Evolutionary conservation across 2,113 vertebrate species (phyloP), one percentile per base, ranked within the genome.

Genomic region (Microtus montanus): DNA sequence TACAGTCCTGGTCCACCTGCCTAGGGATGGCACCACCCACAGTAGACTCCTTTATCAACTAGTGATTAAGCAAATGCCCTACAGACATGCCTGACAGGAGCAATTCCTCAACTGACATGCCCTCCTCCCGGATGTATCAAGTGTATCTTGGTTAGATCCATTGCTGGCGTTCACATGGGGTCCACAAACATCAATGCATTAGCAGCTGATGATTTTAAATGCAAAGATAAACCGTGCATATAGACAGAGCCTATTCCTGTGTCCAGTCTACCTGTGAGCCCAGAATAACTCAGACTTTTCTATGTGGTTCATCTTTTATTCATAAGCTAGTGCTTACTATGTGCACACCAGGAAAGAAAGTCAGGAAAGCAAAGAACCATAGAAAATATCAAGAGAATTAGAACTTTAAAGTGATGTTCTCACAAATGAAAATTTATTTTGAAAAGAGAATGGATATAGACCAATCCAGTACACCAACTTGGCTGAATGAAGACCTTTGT

Each of bases 271-370:
- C 38, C 64, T 61, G 44, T 70, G 33, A 93, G 61, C 41, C 30
- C 52, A 92, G 35, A 20, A 35, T 52, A 90, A 3, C 68, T 87
- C 49, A 87, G 58, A n/a, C 66, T 54, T 77, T 87, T 93, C 71
- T 86, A 15, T 44, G 35, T 41, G 84, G 70, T 41, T 97, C 52
- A 97, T 96, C 61, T 94, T 47, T 97, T 97, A 97, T 95, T 97
- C 52, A 97, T 93, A 92, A 90, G 52, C 38, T 7, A 84, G 28
- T 68, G 19, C 17, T 88, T 90, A 30, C 71, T 89, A 93, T 33
- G 75, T 78, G 33, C 66, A 24, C 82, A 78, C 58, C 82, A 96
- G 94, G 77, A 97, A 96, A 94, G 85, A 71, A 66, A 94, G 24
- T 79, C 84, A 95, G 64, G 94, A 94, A 92, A 96, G 38, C 44